Percentiles rank a stretch among this genome's conserved stretches.
Evolutionary conservation across 2,888 invertebrate genomes (phyloP).

Genomic region (Lepidocyrtinus sp.): DNA sequence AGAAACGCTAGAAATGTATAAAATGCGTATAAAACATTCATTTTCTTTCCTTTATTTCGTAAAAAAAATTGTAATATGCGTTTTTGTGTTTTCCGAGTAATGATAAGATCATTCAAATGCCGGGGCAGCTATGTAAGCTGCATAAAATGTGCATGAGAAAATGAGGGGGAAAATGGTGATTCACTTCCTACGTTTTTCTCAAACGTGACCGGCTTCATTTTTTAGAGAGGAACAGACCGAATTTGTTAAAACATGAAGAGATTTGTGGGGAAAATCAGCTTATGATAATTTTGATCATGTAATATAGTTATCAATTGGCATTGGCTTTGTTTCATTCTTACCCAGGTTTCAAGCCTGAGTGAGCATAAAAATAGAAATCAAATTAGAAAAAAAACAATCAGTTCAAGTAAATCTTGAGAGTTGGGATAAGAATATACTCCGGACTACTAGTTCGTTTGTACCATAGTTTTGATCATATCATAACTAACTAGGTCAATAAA

Average conservation of each 20-base stretch:
- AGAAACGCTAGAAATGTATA: not conserved
- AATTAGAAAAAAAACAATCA: not conserved
- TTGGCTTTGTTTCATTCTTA: not conserved
- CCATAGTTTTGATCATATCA: not conserved
- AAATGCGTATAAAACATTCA: conserved; percentile 21
- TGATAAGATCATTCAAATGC: too few species aligned
- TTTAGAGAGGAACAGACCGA: not conserved
- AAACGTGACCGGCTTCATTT: not conserved
- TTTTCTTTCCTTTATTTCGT: conserved; percentile 23
- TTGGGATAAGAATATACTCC: not conserved
- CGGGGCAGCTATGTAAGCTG: too few species aligned
- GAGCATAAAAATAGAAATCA: not conserved
- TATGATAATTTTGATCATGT: not conserved
- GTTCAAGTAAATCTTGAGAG: not conserved
- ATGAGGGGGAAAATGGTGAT: too few species aligned
- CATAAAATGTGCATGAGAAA: too few species aligned
- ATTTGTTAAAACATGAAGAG: not conserved
- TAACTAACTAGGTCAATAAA: not conserved
- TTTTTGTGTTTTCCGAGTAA: not conserved
- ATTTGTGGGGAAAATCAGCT: not conserved
- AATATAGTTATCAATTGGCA: not conserved
- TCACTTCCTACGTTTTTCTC: not conserved
- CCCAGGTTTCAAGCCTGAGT: not conserved
- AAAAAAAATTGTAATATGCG: not conserved
- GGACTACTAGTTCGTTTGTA: not conserved